phyloP scores from a whole-genome alignment of 64 coral and sea anemone species.

The Pachyseris speciosa region DNA sequence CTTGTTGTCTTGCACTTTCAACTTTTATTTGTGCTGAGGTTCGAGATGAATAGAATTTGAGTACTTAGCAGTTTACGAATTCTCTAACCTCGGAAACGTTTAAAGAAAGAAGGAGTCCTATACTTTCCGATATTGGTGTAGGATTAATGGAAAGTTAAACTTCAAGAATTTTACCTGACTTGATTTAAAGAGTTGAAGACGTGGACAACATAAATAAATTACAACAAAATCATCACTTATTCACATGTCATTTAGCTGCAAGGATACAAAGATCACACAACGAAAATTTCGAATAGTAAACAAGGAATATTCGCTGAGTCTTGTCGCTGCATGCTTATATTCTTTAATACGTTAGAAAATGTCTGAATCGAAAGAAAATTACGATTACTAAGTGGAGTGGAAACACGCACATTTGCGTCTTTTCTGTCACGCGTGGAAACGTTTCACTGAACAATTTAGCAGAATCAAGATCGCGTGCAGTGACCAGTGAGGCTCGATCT shows the following conservation, averaged over 20 bases:
- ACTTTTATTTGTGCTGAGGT: neutral
- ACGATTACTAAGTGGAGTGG: too few species aligned
- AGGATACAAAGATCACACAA: slow-evolving; percentile 1
- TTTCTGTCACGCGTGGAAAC: neutral
- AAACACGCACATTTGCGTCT: neutral
- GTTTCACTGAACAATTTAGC: neutral
- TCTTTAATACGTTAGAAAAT: neutral
- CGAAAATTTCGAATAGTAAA: neutral
- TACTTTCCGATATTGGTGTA: neutral
- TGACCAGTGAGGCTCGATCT: too few species aligned
- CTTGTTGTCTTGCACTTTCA: neutral
- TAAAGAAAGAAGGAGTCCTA: neutral
- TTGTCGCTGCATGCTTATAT: neutral
- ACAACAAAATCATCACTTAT: neutral
- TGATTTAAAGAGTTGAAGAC: neutral
- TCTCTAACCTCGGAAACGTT: neutral
- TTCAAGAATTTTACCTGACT: neutral
- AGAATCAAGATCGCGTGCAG: neutral
- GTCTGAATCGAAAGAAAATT: too few species aligned
- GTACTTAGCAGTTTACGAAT: too few species aligned
- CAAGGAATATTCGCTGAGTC: neutral
- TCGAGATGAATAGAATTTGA: neutral
- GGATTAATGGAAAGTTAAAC: neutral
- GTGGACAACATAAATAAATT: slow-evolving; percentile 9
- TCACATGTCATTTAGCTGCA: neutral